Conservation (phyloP, 2,888 invertebrate genomes). For the Rhorus exstirpatorius region DNA sequence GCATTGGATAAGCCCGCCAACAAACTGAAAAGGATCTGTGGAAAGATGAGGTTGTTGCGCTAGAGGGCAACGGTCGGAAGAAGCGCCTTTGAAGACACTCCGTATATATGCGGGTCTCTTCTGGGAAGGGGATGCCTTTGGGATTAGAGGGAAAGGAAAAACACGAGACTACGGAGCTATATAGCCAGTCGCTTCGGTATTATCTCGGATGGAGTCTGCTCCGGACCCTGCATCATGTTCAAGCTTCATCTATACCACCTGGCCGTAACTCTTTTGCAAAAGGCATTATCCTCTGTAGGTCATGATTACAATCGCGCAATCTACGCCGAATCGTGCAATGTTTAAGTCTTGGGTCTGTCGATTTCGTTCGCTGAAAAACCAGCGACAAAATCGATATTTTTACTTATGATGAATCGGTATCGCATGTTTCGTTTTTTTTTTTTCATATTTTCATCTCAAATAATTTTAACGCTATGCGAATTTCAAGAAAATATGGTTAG, state of each 20-base stretch:
- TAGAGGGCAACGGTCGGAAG: constrained; percentile 21
- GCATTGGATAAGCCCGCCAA: constrained; percentile 11
- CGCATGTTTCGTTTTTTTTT: no score
- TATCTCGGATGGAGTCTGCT: constrained; percentile 48
- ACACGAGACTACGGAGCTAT: constrained; percentile 27
- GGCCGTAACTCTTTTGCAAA: constrained; percentile 16
- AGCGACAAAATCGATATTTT: no score
- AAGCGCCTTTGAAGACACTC: constrained; percentile 58
- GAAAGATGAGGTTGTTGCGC: constrained; percentile 27
- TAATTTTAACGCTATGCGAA: no score
- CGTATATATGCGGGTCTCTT: constrained; percentile 10
- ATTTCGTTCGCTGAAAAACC: no score
- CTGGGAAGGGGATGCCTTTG: constrained; percentile 7
- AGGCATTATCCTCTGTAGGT: constrained; percentile 3
- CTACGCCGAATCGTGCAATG: no score
- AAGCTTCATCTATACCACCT: not conserved
- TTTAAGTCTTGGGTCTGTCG: no score
- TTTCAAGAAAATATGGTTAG: no score
- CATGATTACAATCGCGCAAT: no score
- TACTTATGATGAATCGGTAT: no score
- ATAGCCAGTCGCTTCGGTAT: constrained; percentile 51
- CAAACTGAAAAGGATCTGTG: constrained; percentile 29
- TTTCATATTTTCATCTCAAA: no score
- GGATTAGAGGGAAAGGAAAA: constrained; percentile 25
- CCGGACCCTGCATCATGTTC: not conserved